A percentile compares a stretch with the other conserved stretches of the same genome.
Conservation (phyloP, 2,113 vertebrate genomes). For the Ifrita kowaldi region DNA sequence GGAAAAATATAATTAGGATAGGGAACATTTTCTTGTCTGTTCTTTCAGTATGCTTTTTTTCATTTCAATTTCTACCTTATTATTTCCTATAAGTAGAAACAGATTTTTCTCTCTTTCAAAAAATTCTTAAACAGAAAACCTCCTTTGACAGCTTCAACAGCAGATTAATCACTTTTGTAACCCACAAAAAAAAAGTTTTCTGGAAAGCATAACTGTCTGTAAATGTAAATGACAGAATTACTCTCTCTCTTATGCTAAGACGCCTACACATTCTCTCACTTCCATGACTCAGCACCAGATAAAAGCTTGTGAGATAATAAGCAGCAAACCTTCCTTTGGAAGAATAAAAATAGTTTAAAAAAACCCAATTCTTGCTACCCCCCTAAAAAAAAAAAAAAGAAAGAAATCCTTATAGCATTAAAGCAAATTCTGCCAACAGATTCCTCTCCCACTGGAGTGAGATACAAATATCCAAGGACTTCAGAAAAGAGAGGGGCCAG, state of each 20-base stretch:
- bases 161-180: constrained; percentile 74
- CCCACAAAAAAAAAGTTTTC: constrained; percentile 73
- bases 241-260: constrained; percentile 71
- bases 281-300: constrained; percentile 77
- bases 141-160: constrained; percentile 70
- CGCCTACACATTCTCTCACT: constrained; percentile 76
- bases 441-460: neutral
- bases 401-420: neutral
- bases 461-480: neutral
- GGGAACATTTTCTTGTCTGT: constrained; percentile 30
- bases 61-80: constrained; percentile 23
- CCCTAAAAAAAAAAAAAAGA: neutral
- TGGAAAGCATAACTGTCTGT: constrained; percentile 78
- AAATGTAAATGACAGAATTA: constrained; percentile 73
- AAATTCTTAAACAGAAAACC: constrained; percentile 67
- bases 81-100: constrained; percentile 62
- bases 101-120: constrained; percentile 45
- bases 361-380: neutral
- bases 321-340: constrained; percentile 58
- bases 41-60: neutral
- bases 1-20: constrained; percentile 20
- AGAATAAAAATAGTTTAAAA: constrained; percentile 18
- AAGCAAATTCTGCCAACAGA: constrained; percentile 10
- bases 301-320: constrained; percentile 65
- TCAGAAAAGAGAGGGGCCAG: neutral